phyloP scores from a whole-genome alignment of 1,140 invertebrate genomes.

The Tetragnatha versicolor region DNA sequence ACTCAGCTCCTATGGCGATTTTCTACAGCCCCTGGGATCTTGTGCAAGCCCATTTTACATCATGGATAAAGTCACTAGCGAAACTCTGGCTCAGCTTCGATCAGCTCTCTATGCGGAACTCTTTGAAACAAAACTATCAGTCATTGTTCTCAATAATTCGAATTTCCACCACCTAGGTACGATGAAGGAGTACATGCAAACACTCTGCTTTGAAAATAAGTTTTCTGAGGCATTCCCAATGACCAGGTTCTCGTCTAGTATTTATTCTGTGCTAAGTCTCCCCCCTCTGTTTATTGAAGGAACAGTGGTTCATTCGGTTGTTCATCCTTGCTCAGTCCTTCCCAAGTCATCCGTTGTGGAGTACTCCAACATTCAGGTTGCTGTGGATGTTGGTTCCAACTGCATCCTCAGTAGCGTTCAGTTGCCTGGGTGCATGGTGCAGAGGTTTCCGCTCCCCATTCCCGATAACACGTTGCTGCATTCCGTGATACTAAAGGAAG shows the following conservation, averaged over 20 bases:
- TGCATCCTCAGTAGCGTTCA: constrained; percentile 64
- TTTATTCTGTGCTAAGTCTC: neutral
- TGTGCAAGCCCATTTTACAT: constrained; percentile 61
- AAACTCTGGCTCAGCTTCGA: constrained; percentile 59
- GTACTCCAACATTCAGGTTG: constrained; percentile 63
- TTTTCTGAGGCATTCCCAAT: constrained; percentile 61
- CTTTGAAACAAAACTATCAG: constrained; percentile 59
- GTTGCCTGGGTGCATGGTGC: neutral
- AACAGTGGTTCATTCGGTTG: constrained; percentile 43
- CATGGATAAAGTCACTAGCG: constrained; percentile 59
- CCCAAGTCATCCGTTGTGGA: constrained; percentile 61
- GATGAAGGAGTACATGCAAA: constrained; percentile 65
- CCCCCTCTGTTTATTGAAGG: constrained; percentile 32
- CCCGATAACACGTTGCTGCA: constrained; percentile 63
- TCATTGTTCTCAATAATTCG: constrained; percentile 64
- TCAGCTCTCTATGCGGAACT: constrained; percentile 61
- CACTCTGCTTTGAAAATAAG: constrained; percentile 60
- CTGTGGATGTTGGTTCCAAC: constrained; percentile 60
- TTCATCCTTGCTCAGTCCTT: constrained; percentile 29
- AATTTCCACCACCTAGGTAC: constrained; percentile 68
- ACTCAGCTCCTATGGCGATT: constrained; percentile 68
- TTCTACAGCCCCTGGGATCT: constrained; percentile 65
- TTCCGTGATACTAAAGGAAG: constrained; percentile 61
- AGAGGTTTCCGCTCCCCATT: constrained; percentile 56
- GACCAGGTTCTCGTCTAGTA: constrained; percentile 1